These are phyloP conservation scores for Bungarus multicinctus DNA, from an alignment of 2,113 vertebrate species.

Conservation along the genomic window DNA sequence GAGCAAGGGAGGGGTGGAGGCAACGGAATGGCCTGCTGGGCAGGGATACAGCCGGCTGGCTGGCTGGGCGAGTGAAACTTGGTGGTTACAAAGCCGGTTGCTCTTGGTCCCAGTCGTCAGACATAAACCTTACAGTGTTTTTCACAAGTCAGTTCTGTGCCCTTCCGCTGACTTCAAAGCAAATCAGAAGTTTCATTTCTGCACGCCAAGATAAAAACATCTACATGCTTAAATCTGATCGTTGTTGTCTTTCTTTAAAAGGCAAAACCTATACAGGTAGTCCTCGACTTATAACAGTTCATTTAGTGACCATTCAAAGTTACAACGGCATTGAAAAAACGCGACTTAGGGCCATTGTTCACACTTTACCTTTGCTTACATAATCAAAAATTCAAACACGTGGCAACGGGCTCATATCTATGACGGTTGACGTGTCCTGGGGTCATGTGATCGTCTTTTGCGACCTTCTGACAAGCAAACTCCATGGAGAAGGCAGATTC, in stretches of 20 bases:
- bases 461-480: not conserved
- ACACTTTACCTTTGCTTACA: too few relatives aligned
- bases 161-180: not conserved
- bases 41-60: not conserved
- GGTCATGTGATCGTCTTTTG: not conserved
- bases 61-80: not conserved
- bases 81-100: not conserved
- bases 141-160: not conserved
- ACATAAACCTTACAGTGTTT: not conserved
- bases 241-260: not conserved
- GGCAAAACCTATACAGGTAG: not conserved
- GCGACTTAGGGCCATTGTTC: not conserved
- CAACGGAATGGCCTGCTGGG: not conserved
- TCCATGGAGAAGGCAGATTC: not conserved
- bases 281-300: not conserved
- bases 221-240: not conserved
- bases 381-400: too few relatives aligned
- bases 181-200: not conserved
- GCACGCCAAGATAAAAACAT: not conserved
- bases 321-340: not conserved
- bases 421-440: accelerated
- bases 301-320: not conserved
- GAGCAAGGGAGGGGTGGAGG: not conserved
- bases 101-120: not conserved
- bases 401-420: not conserved